Evolutionary conservation across 2,888 invertebrate genomes (phyloP).

Genomic region (Rhorus exstirpatorius): DNA sequence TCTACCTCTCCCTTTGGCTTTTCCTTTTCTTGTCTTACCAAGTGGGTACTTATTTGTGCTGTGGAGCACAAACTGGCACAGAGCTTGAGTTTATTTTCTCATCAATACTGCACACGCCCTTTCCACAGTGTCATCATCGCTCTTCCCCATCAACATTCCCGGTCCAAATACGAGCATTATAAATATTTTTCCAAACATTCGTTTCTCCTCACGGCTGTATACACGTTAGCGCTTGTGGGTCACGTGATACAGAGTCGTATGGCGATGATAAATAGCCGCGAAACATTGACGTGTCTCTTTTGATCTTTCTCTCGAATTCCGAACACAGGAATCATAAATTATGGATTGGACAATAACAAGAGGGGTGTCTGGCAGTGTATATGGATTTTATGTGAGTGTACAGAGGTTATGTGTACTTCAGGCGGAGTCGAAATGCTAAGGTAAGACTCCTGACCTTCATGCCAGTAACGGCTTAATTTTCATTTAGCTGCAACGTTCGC

Average conservation of each 20-base stretch:
- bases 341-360: too few species aligned
- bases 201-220: slow-evolving; percentile 8
- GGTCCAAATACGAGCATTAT: slow-evolving; percentile 39
- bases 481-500: too few species aligned
- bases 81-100: slow-evolving; percentile 60
- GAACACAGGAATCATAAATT: too few species aligned
- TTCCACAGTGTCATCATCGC: background rate
- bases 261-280: slow-evolving; percentile 20
- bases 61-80: slow-evolving; percentile 28
- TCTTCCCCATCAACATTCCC: background rate
- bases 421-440: too few species aligned
- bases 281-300: slow-evolving; percentile 9
- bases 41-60: slow-evolving; percentile 72
- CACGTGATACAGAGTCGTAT: background rate
- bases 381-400: too few species aligned
- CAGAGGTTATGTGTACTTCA: too few species aligned
- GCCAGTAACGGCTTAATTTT: too few species aligned
- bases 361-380: too few species aligned
- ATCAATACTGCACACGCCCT: slow-evolving; percentile 32
- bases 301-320: background rate
- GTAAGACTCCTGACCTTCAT: too few species aligned
- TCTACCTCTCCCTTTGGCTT: slow-evolving; percentile 9
- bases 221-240: slow-evolving; percentile 14
- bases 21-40: slow-evolving; percentile 47
- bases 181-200: slow-evolving; percentile 63